Conservation (phyloP, 2,888 invertebrate genomes). For the Drosophila conformis region DNA sequence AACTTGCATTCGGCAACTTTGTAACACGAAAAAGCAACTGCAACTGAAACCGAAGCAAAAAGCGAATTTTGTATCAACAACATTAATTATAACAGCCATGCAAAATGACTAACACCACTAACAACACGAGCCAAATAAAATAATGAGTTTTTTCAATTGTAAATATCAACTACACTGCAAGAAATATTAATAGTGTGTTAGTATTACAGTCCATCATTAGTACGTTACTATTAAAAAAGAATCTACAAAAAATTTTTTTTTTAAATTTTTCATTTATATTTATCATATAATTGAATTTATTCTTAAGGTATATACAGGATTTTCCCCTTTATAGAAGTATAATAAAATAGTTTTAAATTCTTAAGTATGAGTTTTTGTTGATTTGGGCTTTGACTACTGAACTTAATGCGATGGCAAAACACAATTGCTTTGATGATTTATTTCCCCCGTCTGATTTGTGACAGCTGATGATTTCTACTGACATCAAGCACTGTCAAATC, state of each 20-base stretch:
- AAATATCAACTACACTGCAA: constrained; percentile 57
- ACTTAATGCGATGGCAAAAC: not conserved
- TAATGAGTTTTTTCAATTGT: constrained; percentile 65
- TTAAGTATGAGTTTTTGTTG: not conserved
- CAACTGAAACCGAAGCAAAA: constrained; percentile 52
- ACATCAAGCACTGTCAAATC: constrained; percentile 58
- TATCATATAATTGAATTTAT: not conserved
- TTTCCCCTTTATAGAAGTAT: not conserved
- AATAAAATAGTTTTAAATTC: not conserved
- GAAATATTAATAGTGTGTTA: constrained; percentile 5
- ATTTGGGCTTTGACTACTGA: not conserved
- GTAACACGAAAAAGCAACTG: constrained; percentile 63
- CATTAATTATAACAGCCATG: constrained; percentile 77
- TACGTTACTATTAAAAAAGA: not conserved
- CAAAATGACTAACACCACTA: constrained; percentile 41
- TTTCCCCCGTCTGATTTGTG: constrained; percentile 8
- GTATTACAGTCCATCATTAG: not conserved
- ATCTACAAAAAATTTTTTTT: not conserved
- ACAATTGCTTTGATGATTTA: constrained; percentile 28
- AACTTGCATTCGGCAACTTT: constrained; percentile 57
- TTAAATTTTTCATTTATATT: not conserved
- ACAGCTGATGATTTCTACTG: constrained; percentile 31
- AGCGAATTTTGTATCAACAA: constrained; percentile 69
- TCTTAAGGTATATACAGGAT: not conserved
- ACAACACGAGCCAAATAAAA: constrained; percentile 52